phyloP scores from a whole-genome alignment of 2,113 vertebrate genomes.

The Mungos mungo region DNA sequence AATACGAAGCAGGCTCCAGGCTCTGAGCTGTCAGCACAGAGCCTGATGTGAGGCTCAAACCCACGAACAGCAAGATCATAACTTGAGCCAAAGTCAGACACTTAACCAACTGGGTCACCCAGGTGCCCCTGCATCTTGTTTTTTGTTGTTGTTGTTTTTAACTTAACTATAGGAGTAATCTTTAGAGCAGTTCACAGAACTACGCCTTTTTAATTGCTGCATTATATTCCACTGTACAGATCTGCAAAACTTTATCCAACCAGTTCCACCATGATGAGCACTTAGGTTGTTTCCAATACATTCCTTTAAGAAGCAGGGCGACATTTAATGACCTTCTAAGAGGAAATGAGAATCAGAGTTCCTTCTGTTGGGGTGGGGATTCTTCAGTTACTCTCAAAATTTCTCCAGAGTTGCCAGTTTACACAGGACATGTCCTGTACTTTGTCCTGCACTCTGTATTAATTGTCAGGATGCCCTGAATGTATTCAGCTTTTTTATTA shows the following conservation, averaged over 20 bases:
- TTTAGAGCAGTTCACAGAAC: neutral
- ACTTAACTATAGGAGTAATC: neutral
- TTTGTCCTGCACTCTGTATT: neutral
- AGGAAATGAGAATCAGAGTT: neutral
- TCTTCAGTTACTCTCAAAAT: neutral
- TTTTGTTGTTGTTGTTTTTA: neutral
- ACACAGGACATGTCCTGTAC: neutral
- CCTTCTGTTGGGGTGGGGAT: neutral
- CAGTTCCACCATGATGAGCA: neutral
- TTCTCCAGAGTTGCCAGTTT: too few relatives aligned
- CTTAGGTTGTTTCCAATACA: neutral
- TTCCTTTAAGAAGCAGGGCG: neutral
- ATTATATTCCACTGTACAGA: neutral
- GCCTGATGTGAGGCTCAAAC: neutral
- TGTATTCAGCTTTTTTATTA: neutral
- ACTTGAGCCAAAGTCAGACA: neutral
- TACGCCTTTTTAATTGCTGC: neutral
- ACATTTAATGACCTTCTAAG: neutral
- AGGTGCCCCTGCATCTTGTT: neutral
- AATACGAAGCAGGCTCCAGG: neutral
- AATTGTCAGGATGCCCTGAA: neutral
- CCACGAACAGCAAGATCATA: neutral
- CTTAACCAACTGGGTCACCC: neutral
- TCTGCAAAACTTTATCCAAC: neutral
- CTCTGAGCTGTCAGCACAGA: neutral